Base-by-base conservation (phyloP, 2,113 vertebrate genomes). In the Capra hircus region DNA sequence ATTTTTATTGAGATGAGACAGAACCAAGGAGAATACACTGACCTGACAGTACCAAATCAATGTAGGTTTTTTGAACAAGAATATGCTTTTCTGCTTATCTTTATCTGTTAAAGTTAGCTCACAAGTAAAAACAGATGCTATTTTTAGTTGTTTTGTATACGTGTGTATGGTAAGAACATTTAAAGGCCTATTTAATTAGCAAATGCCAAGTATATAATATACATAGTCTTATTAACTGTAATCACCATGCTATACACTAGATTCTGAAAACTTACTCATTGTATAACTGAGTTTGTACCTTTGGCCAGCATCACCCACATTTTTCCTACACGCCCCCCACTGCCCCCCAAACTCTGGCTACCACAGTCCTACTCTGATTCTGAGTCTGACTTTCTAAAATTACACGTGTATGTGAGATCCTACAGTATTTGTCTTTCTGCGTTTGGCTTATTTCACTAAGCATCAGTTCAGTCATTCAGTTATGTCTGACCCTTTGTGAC, bases 401-500 rank as follows among this genome's bases (percentile, higher is more conserved):
- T 40, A 9, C 55, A 57, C n/a, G 2, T 62, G 2, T 62, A 53
- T 62, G 14, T 53, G 17, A 94, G 43, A 87, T 93, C 16, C 48
- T 62, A 87, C 40, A 60, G 12, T 62, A 43, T 53, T 94, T 60
- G n/a, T 94, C 5, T 94, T 94, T 62, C 71, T 94, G 25, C 13
- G 6, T 78, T 28, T 64, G 17, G 7, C 4, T 53, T 50, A 59
- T 93, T 86, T 88, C 78, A 80, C 19, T 12, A 71, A 71, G 19
- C n/a, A 40, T 71, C n/a, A 40, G 10, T 71, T 71, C 19, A 40
- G 10, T 71, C 5, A 71, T 36, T 71, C n/a, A 6, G 0, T 5
- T 40, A 2, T 71, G n/a, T 71, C 67, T 0, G n/a, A 71, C n/a
- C 21, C 21, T 40, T 71, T 71, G n/a, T 0, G 19, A 71, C 19